A percentile compares a stretch with the other conserved stretches of the same genome.
phyloP scores from a whole-genome alignment of 2,797 vertebrate species.

The Otolemur crassicaudatus region DNA sequence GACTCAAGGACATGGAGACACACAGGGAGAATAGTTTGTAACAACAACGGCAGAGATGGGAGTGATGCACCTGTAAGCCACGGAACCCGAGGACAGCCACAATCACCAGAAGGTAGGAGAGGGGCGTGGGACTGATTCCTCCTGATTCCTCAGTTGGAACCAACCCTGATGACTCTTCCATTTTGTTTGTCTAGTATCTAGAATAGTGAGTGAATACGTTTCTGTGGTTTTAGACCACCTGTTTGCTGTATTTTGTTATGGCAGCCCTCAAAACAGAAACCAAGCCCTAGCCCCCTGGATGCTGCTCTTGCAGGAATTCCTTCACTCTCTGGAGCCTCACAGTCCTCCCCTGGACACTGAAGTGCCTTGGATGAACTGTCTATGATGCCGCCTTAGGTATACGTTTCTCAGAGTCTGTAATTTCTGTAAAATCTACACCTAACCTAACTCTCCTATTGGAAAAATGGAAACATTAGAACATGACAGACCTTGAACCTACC shows the following conservation, averaged over 20 bases:
- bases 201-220: background rate
- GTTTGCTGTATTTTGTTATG: background rate
- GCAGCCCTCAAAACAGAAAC: background rate
- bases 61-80: background rate
- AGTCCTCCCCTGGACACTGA: background rate
- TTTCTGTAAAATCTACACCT: background rate
- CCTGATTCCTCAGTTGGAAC: background rate
- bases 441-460: background rate
- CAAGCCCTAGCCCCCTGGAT: background rate
- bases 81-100: background rate
- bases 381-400: background rate
- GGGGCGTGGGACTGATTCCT: background rate
- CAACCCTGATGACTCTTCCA: background rate
- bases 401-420: background rate
- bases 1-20: background rate
- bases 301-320: background rate
- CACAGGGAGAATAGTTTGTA: rapidly evolving
- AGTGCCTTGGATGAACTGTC: background rate
- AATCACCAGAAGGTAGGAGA: background rate
- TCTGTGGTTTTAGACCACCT: background rate
- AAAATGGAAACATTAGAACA: background rate
- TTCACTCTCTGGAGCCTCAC: rapidly evolving
- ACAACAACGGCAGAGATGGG: background rate
- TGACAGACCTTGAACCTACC: background rate
- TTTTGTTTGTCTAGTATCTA: background rate